phyloP scores from a whole-genome alignment of 2,888 invertebrate species.

The Synergus laeviventris region DNA sequence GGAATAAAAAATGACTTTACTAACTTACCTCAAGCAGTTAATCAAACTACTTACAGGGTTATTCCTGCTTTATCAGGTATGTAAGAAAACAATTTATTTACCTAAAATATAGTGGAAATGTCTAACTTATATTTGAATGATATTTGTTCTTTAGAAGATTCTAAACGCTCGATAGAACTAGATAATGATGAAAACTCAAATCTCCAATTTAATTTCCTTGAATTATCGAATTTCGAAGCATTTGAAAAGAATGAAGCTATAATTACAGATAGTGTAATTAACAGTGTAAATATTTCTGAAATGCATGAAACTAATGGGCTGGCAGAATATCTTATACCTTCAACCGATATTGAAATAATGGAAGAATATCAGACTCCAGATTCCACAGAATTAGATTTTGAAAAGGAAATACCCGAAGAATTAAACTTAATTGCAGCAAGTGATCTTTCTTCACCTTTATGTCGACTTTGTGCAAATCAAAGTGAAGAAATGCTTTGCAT shows the following conservation, averaged over 20 bases:
- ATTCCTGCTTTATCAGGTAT: background rate
- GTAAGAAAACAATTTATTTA: background rate
- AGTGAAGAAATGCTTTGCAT: conserved; percentile 38
- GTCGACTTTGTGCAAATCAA: conserved; percentile 46
- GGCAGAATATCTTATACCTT: background rate
- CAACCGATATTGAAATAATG: background rate
- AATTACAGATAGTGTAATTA: too few species aligned
- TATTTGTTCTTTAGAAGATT: background rate
- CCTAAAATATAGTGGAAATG: background rate
- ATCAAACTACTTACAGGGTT: background rate
- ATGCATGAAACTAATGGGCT: background rate
- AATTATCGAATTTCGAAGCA: background rate
- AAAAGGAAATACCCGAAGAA: background rate
- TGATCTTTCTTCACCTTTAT: background rate
- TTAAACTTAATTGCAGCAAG: background rate
- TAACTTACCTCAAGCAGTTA: background rate
- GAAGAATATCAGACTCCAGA: background rate
- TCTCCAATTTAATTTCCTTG: background rate
- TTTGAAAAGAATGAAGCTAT: background rate
- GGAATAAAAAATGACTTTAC: background rate
- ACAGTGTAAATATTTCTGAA: background rate
- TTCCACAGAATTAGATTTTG: background rate
- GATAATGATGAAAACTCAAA: background rate
- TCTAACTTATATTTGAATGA: background rate
- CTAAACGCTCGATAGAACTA: background rate